Base-by-base conservation (phyloP, 2,888 invertebrate species). In the Notocelia uddmanniana region DNA sequence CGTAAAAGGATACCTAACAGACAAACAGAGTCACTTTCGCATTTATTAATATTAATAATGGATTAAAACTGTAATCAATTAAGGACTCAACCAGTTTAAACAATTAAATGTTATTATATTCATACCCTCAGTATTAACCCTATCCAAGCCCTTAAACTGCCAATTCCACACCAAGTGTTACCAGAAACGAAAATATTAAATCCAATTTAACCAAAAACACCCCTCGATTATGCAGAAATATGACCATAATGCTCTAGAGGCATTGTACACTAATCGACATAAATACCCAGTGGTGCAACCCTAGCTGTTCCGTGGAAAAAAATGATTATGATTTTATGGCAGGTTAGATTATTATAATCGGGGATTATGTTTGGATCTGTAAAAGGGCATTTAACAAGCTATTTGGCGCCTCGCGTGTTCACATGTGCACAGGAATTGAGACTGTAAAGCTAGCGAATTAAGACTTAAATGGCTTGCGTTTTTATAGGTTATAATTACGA, bases 351-450 rank as follows among this genome's bases (percentile, higher is more conserved):
- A 92, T 92, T 92, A 90, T 92, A 84, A 86, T 84, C 81, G 87
- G 89, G 92, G 93, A 93, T 93, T 92, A 93, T 86, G 92, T 92
- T 92, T 92, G 91, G 89, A 86, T 91, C 91, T 93, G 91, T 89
- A 84, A 80, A 89, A 91, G 93, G 92, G 89, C 82, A 83, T 85
- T 86, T 91, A 92, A 92, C 90, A 84, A 92, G 91, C 84, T 86
- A 89, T 92, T 93, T 91, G 92, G 72, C 68, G 54, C 71, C 57
- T 62, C 50, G 58, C 41, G 64, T 64, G 63, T 19, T 34, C 50
- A 19, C 18, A 31, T 11, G 11, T 18, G 18, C 45, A 11, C 13
- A 62, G 45, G 18, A 50, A 50, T 50, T 31, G 11, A 59, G 18
- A 26, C 19, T 26, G 26, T 62, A 31, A 48, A 26, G 48, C 18